Evolutionary conservation across 2,113 vertebrate species (phyloP).

Genomic region (Lucifuga dentata): DNA sequence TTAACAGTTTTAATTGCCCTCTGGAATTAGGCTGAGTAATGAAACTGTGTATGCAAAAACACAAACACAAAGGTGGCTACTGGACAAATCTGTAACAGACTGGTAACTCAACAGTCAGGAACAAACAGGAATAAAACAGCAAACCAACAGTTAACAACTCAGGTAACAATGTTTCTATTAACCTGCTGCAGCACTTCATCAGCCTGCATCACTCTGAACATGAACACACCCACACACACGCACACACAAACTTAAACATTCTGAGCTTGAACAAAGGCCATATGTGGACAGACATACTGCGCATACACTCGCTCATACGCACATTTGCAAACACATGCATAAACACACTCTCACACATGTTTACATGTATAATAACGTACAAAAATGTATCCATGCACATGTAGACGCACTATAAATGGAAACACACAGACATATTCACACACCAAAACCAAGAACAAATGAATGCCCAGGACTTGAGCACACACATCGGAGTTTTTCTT

Average conservation of each 20-base stretch:
- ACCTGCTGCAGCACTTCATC: constrained; percentile 73
- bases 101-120: constrained; percentile 52
- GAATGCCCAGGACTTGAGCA: constrained; percentile 50
- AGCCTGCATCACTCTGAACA: constrained; percentile 59
- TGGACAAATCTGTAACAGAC: constrained; percentile 33
- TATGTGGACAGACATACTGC: constrained; percentile 52
- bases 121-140: constrained; percentile 25
- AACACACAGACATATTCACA: constrained; percentile 25
- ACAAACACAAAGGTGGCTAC: constrained; percentile 63
- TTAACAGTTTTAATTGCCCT: constrained; percentile 19
- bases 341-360: constrained; percentile 18
- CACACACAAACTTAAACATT: constrained; percentile 49
- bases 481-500: constrained; percentile 55
- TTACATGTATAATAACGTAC: constrained; percentile 15
- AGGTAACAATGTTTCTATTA: constrained; percentile 54
- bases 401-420: constrained; percentile 1
- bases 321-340: neutral
- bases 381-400: constrained; percentile 20
- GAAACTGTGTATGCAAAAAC: constrained; percentile 38
- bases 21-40: constrained; percentile 17
- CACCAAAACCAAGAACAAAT: constrained; percentile 52
- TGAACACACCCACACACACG: constrained; percentile 65
- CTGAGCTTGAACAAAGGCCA: constrained; percentile 57
- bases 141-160: constrained; percentile 32
- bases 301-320: constrained; percentile 14